A percentile compares a stretch with the other conserved stretches of the same genome.
Conservation (phyloP, 2,888 invertebrate genomes). For the Argyra leucocephala region DNA sequence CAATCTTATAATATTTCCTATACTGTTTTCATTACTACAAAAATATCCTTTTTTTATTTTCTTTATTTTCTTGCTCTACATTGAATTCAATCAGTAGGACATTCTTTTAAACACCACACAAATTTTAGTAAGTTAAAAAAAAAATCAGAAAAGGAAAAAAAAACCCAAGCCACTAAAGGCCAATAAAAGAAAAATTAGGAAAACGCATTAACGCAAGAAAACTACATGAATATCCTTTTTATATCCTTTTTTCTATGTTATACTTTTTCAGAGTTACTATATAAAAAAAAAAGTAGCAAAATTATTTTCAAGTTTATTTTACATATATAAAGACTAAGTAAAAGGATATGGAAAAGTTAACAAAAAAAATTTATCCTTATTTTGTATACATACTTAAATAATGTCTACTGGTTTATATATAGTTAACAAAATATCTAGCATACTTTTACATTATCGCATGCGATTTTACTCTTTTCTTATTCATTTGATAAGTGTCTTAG, state of each 20-base stretch:
- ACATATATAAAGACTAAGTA: too few relatives aligned
- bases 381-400: too few relatives aligned
- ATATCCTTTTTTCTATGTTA: constrained; percentile 16
- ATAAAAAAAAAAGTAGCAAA: neutral
- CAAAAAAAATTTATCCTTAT: neutral
- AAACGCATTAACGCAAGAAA: constrained; percentile 31
- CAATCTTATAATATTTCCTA: too few relatives aligned
- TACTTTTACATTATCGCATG: neutral
- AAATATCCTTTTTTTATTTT: too few relatives aligned
- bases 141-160: neutral
- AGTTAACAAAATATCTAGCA: neutral
- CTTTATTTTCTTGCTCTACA: too few relatives aligned
- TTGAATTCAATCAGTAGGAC: too few relatives aligned
- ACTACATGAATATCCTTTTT: constrained; percentile 39
- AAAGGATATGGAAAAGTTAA: too few relatives aligned
- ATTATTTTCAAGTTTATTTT: too few relatives aligned
- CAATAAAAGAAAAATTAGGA: constrained; percentile 24
- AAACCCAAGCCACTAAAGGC: neutral
- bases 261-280: neutral
- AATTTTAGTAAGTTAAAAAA: neutral
- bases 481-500: neutral
- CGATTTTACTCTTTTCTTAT: neutral
- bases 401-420: too few relatives aligned
- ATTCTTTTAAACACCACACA: too few relatives aligned
- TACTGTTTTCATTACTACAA: too few relatives aligned